phyloP scores from a whole-genome alignment of 2,113 vertebrate genomes.

The Callorhinus ursinus region DNA sequence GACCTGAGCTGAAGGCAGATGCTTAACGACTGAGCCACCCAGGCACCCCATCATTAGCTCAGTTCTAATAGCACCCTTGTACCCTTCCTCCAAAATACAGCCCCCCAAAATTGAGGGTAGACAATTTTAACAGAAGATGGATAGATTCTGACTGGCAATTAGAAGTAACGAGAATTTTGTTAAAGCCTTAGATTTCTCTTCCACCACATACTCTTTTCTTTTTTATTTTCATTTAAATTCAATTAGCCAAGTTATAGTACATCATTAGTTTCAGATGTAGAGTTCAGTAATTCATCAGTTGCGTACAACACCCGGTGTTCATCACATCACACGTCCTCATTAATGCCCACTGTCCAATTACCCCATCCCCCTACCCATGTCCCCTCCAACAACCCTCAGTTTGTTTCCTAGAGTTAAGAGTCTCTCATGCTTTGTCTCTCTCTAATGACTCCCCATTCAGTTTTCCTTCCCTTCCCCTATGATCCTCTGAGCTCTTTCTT shows the following conservation, averaged over 20 bases:
- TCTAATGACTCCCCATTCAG: background rate
- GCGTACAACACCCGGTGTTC: background rate
- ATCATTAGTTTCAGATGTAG: background rate
- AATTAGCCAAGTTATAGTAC: background rate
- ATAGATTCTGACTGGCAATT: background rate
- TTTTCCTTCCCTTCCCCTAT: background rate
- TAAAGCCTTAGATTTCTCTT: conserved; percentile 52
- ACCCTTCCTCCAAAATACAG: conserved; percentile 34
- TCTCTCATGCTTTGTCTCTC: background rate
- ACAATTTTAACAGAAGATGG: conserved; percentile 53
- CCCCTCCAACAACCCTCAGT: background rate
- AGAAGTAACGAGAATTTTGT: conserved; percentile 48
- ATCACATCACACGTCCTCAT: background rate
- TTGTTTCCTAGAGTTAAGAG: background rate
- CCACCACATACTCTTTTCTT: background rate
- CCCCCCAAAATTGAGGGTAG: background rate
- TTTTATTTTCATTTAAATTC: background rate
- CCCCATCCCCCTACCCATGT: background rate
- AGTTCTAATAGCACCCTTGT: background rate
- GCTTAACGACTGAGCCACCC: too few species aligned
- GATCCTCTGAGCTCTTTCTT: background rate
- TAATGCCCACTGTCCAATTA: background rate
- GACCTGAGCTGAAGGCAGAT: too few species aligned
- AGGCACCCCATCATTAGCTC: background rate
- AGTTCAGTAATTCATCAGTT: background rate